phyloP scores from a whole-genome alignment of 2,797 vertebrate genomes.

The Enteromius treurensis region DNA sequence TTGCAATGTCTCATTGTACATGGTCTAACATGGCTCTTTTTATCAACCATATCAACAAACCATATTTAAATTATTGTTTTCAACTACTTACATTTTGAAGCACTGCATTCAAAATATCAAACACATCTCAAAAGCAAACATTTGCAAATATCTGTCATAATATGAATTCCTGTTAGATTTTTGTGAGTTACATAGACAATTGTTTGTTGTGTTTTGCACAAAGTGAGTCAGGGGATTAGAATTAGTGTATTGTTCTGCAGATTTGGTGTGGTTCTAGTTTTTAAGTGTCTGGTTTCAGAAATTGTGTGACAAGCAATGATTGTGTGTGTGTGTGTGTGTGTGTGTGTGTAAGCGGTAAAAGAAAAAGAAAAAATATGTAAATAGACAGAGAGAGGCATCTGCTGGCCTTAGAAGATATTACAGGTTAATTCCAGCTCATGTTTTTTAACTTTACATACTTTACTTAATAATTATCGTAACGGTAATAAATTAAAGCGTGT shows the following conservation, averaged over 20 bases:
- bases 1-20: no score
- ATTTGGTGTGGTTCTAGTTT: neutral
- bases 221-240: neutral
- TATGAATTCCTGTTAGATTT: no score
- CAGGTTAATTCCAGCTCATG: neutral
- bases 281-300: neutral
- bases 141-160: no score
- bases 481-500: neutral
- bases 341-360: neutral
- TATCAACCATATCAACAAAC: no score
- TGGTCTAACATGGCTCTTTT: no score
- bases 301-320: neutral
- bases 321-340: no score
- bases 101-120: no score
- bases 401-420: slow-evolving; percentile 33
- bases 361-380: no score
- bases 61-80: no score
- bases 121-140: no score
- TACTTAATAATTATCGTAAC: neutral
- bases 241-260: neutral
- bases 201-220: neutral
- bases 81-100: no score
- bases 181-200: neutral
- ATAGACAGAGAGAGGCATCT: slow-evolving; percentile 28
- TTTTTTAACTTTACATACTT: neutral